phyloP scores from a whole-genome alignment of 2,888 invertebrate species.

The Ashinkailepas kermadecensis region DNA sequence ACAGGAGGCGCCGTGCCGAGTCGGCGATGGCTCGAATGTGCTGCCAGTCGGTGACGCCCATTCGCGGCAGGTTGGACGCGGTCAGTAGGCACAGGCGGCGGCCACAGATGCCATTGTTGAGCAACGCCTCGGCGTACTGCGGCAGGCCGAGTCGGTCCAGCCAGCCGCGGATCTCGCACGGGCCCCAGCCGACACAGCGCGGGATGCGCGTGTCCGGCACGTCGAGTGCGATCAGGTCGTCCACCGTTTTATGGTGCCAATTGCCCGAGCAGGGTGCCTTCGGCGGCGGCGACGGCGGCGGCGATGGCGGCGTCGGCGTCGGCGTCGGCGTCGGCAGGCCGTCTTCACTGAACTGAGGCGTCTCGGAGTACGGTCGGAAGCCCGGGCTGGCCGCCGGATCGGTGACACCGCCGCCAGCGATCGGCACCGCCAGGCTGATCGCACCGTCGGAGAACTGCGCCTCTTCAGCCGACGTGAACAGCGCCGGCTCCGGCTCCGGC shows the following conservation, averaged over 20 bases:
- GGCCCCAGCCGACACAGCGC: constrained; percentile 13
- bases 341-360: neutral
- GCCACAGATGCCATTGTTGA: constrained; percentile 4
- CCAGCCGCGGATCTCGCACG: constrained; percentile 19
- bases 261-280: neutral
- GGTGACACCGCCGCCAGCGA: too few species aligned
- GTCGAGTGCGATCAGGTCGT: constrained; percentile 10
- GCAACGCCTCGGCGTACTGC: constrained; percentile 14
- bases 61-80: constrained; percentile 17
- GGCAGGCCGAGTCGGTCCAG: neutral
- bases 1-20: neutral
- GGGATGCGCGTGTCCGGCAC: constrained; percentile 3
- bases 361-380: constrained; percentile 11
- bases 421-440: too few species aligned
- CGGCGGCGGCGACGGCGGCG: neutral
- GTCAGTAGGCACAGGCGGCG: constrained; percentile 1
- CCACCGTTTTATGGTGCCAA: constrained; percentile 11
- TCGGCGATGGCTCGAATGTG: constrained; percentile 5
- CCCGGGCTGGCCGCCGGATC: neutral
- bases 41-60: constrained; percentile 19
- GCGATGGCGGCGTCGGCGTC: neutral
- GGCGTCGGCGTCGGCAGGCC: neutral
- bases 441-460: too few species aligned
- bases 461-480: too few species aligned
- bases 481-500: too few species aligned